Evolutionary conservation across 2,888 invertebrate genomes (phyloP), one percentile per base, ranked within the genome.

Genomic region (Brachynemurus nebulosus): DNA sequence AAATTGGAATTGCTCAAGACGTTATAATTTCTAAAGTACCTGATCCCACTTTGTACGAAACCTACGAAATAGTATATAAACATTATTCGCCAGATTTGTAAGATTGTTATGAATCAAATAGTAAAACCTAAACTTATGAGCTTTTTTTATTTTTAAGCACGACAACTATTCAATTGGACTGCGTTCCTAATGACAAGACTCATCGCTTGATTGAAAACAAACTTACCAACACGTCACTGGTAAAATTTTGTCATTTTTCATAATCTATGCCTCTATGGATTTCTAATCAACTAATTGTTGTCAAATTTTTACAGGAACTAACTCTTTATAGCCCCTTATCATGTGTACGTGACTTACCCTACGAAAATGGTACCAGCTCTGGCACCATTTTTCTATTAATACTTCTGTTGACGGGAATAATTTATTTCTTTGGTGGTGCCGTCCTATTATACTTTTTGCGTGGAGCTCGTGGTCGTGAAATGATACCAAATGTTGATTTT

Each of bases 401-500:
- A 47, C 72, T 80, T 52, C 71, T 79, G 50, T 68, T 76, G 0
- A 60, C 69, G 44, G 55, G 68, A 2, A 62, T 70, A 23, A 61
- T 76, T 48, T 84, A 84, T 57, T 69, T 81, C 18, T 63, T 78
- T 46, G 72, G 77, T 34, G 86, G 85, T 42, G 70, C 76, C 40
- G 59, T 76, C 36, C 69, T 76, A 2, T 70, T 79, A 57, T 78
- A 75, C 57, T 74, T 76, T 57, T 61, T 80, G 33, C 71, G 80
- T 61, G 83, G 83, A 20, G 83, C 82, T 1, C 71, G 76, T 34
- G 84, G 85, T 1, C 61, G 72, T 47, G 84, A 85, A 65, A 69
- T 82, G 54, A 69, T 85, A 53, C 85, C 86, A 0, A 80, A 86
- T 61, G 65, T 79, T 46, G 72, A 70, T 44, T 84, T 85, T 61